Evolutionary conservation across 2,888 invertebrate genomes (phyloP).

Genomic region (Gonocerus acuteangulatus): DNA sequence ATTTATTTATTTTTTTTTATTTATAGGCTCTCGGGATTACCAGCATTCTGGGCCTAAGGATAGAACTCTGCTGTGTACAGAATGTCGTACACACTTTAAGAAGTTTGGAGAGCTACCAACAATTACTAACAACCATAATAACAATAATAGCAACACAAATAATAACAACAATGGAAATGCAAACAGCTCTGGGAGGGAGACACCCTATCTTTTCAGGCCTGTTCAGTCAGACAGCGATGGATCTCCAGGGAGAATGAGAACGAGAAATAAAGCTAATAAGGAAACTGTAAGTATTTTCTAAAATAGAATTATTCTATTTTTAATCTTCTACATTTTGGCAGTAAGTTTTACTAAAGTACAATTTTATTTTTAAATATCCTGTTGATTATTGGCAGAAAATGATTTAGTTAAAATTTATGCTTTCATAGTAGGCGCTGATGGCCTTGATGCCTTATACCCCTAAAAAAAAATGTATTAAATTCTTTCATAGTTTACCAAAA

Average conservation of each 20-base stretch:
- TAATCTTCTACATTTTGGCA: not conserved
- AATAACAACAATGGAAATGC: constrained; percentile 37
- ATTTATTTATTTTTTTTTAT: not conserved
- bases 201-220: constrained; percentile 49
- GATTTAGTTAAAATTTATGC: no score
- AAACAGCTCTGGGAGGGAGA: constrained; percentile 28
- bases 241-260: constrained; percentile 77
- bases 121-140: constrained; percentile 41
- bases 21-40: constrained; percentile 59
- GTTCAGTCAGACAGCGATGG: constrained; percentile 58
- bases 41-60: constrained; percentile 55
- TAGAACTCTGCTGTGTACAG: constrained; percentile 60
- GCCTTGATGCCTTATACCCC: no score
- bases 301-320: no score
- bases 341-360: not conserved
- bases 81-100: constrained; percentile 67
- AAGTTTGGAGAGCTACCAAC: constrained; percentile 67
- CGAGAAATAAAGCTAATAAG: constrained; percentile 68
- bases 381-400: no score
- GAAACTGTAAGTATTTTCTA: constrained; percentile 50
- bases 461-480: no score
- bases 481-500: no score
- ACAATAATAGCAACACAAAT: constrained; percentile 31
- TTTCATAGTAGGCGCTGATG: no score
- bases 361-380: no score